A percentile compares a stretch with the other conserved stretches of the same genome.
These are phyloP conservation scores for Morpho helenor DNA, from an alignment of 2,888 invertebrate genomes.

Conservation along the genomic window DNA sequence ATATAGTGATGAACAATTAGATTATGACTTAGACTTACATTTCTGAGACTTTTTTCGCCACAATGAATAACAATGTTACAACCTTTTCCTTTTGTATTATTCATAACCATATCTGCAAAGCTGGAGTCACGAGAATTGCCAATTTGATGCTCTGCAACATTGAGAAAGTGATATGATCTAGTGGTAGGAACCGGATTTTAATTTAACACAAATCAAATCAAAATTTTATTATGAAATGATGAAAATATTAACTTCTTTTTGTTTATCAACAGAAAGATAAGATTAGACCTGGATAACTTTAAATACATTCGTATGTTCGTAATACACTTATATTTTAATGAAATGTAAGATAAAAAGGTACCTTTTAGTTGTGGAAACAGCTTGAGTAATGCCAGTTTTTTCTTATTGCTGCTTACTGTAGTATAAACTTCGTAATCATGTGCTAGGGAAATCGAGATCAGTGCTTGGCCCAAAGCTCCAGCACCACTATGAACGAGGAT, in stretches of 20 bases:
- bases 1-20: no score
- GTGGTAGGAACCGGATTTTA: no score
- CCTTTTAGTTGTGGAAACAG: conserved; percentile 51
- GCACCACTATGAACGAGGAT: conserved; percentile 51
- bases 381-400: conserved; percentile 50
- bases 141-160: conserved; percentile 44
- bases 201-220: no score
- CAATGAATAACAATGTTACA: conserved; percentile 45
- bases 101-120: conserved; percentile 47
- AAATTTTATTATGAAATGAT: no score
- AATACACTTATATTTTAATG: no score
- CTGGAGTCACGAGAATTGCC: conserved; percentile 48
- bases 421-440: no score
- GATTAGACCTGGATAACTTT: no score
- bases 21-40: conserved; percentile 43
- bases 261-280: no score
- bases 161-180: no score
- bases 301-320: no score
- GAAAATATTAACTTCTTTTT: no score
- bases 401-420: conserved; percentile 48
- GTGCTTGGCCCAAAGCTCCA: conserved; percentile 56
- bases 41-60: conserved; percentile 39
- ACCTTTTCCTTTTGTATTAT: conserved; percentile 41
- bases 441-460: conserved; percentile 31
- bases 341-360: no score